Percentiles rank a stretch among this genome's conserved stretches.
Conservation (phyloP, 1,140 invertebrate species). For the Drosophila nigrodunni region DNA sequence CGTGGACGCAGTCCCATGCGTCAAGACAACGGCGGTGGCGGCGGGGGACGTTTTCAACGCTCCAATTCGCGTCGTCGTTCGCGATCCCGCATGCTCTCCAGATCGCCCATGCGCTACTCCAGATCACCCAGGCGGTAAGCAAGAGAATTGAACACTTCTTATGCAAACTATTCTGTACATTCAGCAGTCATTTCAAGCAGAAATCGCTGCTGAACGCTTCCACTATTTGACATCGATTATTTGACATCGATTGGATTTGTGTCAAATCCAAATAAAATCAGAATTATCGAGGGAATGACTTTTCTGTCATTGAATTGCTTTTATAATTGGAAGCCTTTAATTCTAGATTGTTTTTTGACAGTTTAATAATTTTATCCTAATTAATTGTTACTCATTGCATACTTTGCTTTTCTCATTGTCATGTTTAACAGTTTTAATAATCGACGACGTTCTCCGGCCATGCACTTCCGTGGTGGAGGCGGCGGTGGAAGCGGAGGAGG, state of each 20-base stretch:
- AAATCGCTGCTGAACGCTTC: no score
- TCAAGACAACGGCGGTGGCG: conserved; percentile 70
- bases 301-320: neutral
- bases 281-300: neutral
- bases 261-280: no score
- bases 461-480: conserved; percentile 71
- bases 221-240: no score
- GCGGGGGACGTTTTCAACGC: conserved; percentile 72
- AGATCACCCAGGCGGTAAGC: conserved; percentile 78
- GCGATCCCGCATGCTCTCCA: conserved; percentile 72
- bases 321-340: neutral
- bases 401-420: conserved; percentile 19
- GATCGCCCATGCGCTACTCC: conserved; percentile 79
- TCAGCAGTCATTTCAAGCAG: no score
- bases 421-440: conserved; percentile 68
- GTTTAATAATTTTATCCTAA: neutral
- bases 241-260: no score
- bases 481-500: conserved; percentile 54
- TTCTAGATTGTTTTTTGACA: neutral
- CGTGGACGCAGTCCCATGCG: conserved; percentile 73
- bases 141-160: neutral
- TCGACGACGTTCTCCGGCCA: conserved; percentile 70
- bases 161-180: no score
- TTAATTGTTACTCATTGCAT: neutral
- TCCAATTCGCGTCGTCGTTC: conserved; percentile 79